Conservation (phyloP, 2,113 vertebrate genomes). For the Labrus mixtus region DNA sequence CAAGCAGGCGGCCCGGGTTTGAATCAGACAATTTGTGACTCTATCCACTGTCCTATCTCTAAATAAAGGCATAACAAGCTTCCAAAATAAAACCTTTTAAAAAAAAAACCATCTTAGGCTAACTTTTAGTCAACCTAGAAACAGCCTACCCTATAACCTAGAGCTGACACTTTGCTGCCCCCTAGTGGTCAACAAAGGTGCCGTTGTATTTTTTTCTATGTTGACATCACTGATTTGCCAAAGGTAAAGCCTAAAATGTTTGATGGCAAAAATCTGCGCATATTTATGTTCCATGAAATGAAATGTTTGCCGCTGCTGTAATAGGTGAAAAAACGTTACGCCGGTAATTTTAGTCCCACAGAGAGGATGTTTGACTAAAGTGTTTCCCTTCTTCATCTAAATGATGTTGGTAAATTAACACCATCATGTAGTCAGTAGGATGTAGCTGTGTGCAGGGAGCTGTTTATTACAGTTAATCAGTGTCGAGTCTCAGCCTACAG, state of each 20-base stretch:
- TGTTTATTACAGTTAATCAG: conserved; percentile 45
- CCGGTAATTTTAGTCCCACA: conserved; percentile 34
- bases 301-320: conserved; percentile 12
- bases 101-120: no score
- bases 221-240: no score
- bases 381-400: conserved; percentile 32
- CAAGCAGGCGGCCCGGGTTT: no score
- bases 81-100: no score
- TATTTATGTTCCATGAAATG: background rate
- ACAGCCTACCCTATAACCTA: no score
- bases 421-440: conserved; percentile 46
- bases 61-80: no score
- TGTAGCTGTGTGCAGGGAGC: conserved; percentile 13
- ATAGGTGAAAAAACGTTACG: conserved; percentile 17
- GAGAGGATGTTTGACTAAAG: conserved; percentile 32
- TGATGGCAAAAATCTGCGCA: no score
- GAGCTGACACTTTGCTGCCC: background rate
- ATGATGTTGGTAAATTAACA: conserved; percentile 38
- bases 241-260: background rate
- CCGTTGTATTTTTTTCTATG: no score
- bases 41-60: no score
- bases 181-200: background rate
- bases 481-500: conserved; percentile 82
- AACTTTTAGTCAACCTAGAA: no score
- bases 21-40: no score